phyloP scores from a whole-genome alignment of 2,888 invertebrate genomes.

The Microctonus hyperodae region DNA sequence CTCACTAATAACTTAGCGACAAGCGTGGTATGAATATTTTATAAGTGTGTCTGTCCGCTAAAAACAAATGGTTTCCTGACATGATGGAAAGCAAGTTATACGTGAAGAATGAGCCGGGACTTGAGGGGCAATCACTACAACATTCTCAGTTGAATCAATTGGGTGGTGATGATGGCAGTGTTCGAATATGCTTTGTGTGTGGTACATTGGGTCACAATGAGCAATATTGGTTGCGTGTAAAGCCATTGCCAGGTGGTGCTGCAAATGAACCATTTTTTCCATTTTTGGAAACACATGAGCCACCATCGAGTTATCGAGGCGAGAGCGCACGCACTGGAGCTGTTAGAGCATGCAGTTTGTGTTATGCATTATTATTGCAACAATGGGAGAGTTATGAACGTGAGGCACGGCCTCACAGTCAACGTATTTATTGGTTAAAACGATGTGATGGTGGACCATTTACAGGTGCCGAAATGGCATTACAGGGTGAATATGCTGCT shows the following conservation, averaged over 20 bases:
- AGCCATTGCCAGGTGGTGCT: slow-evolving; percentile 73
- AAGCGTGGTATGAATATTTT: slow-evolving; percentile 25
- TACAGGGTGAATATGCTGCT: slow-evolving; percentile 92
- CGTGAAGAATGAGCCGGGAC: slow-evolving; percentile 75
- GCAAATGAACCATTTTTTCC: slow-evolving; percentile 85
- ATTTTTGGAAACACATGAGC: slow-evolving; percentile 88
- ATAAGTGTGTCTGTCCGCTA: slow-evolving; percentile 2
- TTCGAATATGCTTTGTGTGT: slow-evolving; percentile 73
- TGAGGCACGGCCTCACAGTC: slow-evolving; percentile 83
- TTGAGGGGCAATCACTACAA: slow-evolving; percentile 59
- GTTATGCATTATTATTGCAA: slow-evolving; percentile 84
- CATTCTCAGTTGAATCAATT: slow-evolving; percentile 46
- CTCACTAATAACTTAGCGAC: slow-evolving; percentile 14
- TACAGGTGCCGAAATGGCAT: slow-evolving; percentile 87
- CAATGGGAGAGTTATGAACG: slow-evolving; percentile 94
- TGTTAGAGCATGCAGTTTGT: slow-evolving; percentile 83
- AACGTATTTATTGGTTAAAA: slow-evolving; percentile 92
- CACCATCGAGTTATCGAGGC: slow-evolving; percentile 78
- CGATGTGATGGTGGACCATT: slow-evolving; percentile 89
- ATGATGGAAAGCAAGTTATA: slow-evolving; percentile 71
- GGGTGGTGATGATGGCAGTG: slow-evolving; percentile 44
- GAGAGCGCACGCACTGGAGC: slow-evolving; percentile 59
- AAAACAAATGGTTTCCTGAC: slow-evolving; percentile 59
- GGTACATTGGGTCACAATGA: slow-evolving; percentile 74
- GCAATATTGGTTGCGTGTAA: slow-evolving; percentile 70